Evolutionary conservation across 2,797 vertebrate species (phyloP), one percentile per base, ranked within the genome.

Genomic region (Varecia variegata): DNA sequence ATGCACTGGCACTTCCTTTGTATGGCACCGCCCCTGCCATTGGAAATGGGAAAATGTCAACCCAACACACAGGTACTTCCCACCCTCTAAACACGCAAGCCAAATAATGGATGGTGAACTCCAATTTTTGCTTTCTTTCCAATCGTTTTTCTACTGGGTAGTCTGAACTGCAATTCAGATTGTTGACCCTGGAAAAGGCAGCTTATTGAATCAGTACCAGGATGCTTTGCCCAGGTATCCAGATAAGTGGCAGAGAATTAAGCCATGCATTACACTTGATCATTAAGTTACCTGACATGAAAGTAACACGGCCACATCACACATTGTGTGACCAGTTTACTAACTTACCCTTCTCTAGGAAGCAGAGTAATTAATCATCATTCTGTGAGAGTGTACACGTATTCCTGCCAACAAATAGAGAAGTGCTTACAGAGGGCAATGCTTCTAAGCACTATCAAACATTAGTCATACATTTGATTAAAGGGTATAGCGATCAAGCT

Each of bases 341-440:
- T 97, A 98, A 98, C 96, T 94, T 90, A 88, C 47, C 32, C 96
- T 97, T 96, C 97, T 97, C 95, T 94, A 97, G 96, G 93, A 98
- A 91, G 93, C 77, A 68, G 20, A 89, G 96, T 95, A 98, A 98
- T 97, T 98, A 97, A 98, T 98, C 98, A 98, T 96, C 97, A 97
- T 97, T 98, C 97, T 97, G 83, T 95, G 94, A 93, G 47, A 97
- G 90, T 74, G 15, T 76, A 90, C 96, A 95, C 95, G 12, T 82
- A 93, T 91, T 90, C 90, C 93, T 87, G 91, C 94, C 98, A 95
- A 97, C 96, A 96, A 23, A 68, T 4, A 74, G n/a, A 30, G 95
- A 91, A 97, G 95, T 82, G 95, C 93, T 97, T 96, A 97, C 89
- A 11, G 74, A 97, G 95, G 96, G 97, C 93, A 88, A 11, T 87